Evolutionary conservation across 2,797 vertebrate genomes (phyloP), one percentile per base, ranked within the genome.

Genomic region (Pseudotriccus pelzelni): DNA sequence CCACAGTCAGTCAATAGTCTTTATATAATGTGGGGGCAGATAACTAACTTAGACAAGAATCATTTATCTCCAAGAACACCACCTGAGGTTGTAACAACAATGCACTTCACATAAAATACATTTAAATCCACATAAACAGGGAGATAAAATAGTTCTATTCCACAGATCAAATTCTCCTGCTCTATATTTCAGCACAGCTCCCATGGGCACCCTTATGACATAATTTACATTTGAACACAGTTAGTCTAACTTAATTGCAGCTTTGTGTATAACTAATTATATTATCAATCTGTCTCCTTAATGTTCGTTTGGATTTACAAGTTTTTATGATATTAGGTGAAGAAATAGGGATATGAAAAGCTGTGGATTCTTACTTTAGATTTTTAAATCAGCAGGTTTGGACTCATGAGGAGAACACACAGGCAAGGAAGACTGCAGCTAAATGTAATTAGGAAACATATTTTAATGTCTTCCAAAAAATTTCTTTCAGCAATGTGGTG

Each of bases 201-300:
- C 81, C 70, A 72, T 32, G 62, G 55, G 84, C 24, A 76, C 49
- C 22, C 39, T 90, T 82, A 72, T 66, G 80, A 49, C 50, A 78
- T 53, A 92, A 89, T 84, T 94, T 92, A 58, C 59, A 84, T 90
- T 69, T 86, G 47, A 90, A 81, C 68, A 74, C n/a, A 78, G 69
- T 87, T 66, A 91, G 46, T 78, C 79, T 87, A 85, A 72, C 60
- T 87, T 93, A 80, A 90, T 37, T 47, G 58, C 25, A 17, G 46
- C 73, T 78, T 93, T 96, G 77, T 84, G 62, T 81, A 59, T 90
- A 90, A 93, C 93, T 90, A 93, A 91, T 91, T 83, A 68, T 49
- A 80, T 80, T 91, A 67, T 90, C 85, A 84, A 63, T 88, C 72
- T 90, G 62, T 90, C 83, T 93, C 37, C 30, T 68, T 77, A 86